Evolutionary conservation across 1,140 invertebrate species (phyloP), one percentile per base, ranked within the genome.

Genomic region (Agrypnia vestita): DNA sequence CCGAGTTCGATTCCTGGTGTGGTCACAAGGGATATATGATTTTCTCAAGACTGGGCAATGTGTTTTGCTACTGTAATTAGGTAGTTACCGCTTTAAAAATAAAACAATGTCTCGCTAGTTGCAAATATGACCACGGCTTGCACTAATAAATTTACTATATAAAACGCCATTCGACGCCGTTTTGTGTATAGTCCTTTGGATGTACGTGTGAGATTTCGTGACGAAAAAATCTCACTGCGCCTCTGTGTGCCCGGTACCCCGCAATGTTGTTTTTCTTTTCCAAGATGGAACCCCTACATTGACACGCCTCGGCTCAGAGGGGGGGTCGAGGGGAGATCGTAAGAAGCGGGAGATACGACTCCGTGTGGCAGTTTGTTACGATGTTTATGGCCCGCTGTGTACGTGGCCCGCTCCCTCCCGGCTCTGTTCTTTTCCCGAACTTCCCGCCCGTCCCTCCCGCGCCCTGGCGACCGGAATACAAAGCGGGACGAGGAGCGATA

Each of bases 291-390:
- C 49, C 69, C 25, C 61, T 64, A 64, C 61, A 35, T 43, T 43
- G 13, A 43, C 17, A 49, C 44, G n/a, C 43, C 13, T 10, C 17
- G 61, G 21, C 9, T 7, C 3, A 44, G 61, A 43, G 61, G 35
- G 61, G 35, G 43, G 46, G 21, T 13, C 7, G 12, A 43, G 59
- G 88, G 87, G 87, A 85, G 87, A 86, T 88, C 89, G 88, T 90
- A 90, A 90, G 86, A 86, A 88, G 86, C 84, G 87, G 85, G 86
- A 89, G 88, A 90, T 89, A 90, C 87, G 84, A 87, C 86, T 85
- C 85, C 84, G 85, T 84, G 85, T 86, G 87, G 89, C 87, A 88
- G 89, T 90, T 89, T 88, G 87, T 90, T 88, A 88, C 87, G 85
- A 87, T 87, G 87, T 90, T 90, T 90, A 90, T 90, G 86, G 88